Conservation (phyloP, 2,888 invertebrate species). For the Drosophila neonasuta region DNA sequence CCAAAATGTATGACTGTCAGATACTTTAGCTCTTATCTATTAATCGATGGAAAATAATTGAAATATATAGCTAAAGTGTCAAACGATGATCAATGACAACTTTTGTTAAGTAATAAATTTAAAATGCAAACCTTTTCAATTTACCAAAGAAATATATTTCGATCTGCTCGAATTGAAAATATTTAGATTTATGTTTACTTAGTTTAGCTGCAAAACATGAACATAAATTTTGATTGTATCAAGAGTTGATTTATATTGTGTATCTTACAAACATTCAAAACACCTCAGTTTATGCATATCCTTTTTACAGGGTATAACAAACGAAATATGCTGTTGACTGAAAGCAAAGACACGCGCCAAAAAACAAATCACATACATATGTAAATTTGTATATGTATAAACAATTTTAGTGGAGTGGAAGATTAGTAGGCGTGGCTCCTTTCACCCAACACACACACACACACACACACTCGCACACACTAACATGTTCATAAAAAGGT, state of each 20-base stretch:
- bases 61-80: background rate
- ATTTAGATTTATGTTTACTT: too few species aligned
- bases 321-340: slow-evolving; percentile 50
- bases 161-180: background rate
- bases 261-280: background rate
- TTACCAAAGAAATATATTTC: background rate
- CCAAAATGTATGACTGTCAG: background rate
- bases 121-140: too few species aligned
- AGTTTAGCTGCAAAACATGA: too few species aligned
- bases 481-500: slow-evolving; percentile 49
- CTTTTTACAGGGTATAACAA: slow-evolving; percentile 24
- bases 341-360: slow-evolving; percentile 48
- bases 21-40: background rate
- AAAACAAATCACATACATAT: slow-evolving; percentile 43
- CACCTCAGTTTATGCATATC: background rate
- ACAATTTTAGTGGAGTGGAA: slow-evolving; percentile 39
- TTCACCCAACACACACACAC: background rate
- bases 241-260: too few species aligned
- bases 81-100: too few species aligned
- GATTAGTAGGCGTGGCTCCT: slow-evolving; percentile 48
- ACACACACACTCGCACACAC: background rate
- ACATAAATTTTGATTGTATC: too few species aligned
- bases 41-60: too few species aligned
- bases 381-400: slow-evolving; percentile 38
- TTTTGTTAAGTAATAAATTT: too few species aligned